Conservation (phyloP, 1,140 invertebrate species). For the Drosophila truncata region DNA sequence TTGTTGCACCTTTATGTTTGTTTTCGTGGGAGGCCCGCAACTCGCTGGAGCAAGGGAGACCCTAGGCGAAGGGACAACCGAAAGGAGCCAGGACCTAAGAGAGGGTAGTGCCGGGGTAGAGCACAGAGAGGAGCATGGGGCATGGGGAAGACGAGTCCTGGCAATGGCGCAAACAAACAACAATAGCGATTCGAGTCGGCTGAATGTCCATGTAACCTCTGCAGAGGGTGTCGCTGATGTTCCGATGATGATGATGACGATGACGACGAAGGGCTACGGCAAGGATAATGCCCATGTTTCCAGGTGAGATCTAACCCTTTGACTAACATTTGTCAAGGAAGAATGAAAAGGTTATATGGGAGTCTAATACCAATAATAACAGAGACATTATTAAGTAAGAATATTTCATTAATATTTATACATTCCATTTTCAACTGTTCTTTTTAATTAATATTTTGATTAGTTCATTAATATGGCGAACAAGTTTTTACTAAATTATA, state of each 20-base stretch:
- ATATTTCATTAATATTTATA: too few species aligned
- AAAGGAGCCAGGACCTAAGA: conserved; percentile 2
- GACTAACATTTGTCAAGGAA: background rate
- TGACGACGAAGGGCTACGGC: conserved; percentile 8
- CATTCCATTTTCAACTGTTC: too few species aligned
- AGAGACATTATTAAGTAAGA: too few species aligned
- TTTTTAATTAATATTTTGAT: too few species aligned
- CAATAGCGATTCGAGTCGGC: conserved; percentile 67
- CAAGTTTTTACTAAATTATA: too few species aligned
- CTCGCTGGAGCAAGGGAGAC: conserved; percentile 6
- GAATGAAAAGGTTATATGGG: background rate
- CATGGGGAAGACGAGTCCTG: conserved; percentile 23
- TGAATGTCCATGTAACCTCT: conserved; percentile 71
- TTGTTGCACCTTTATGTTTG: conserved; percentile 84
- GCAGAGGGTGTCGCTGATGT: conserved; percentile 68
- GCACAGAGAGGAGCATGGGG: conserved; percentile 25
- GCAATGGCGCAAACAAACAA: conserved; percentile 80
- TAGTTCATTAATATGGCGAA: too few species aligned
- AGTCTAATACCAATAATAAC: too few species aligned
- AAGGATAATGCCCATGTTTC: conserved; percentile 25
- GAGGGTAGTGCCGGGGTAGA: conserved; percentile 10
- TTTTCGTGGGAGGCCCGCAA: conserved; percentile 77
- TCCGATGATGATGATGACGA: conserved; percentile 33
- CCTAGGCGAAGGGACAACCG: conserved; percentile 8
- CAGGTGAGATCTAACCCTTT: conserved; percentile 17